phyloP scores from a whole-genome alignment of 2,888 invertebrate genomes.

The Philaethria dido region DNA sequence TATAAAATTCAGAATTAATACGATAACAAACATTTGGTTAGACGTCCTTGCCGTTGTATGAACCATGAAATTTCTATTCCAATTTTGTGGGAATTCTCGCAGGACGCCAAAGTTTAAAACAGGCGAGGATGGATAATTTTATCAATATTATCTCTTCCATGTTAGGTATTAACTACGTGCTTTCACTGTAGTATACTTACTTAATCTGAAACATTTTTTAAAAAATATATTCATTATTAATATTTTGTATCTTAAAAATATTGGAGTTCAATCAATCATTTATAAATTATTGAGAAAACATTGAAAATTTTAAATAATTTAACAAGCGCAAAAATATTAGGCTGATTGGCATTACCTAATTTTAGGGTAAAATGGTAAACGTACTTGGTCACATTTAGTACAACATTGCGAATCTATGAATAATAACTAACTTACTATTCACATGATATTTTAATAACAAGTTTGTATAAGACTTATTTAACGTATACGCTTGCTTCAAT shows the following conservation, averaged over 20 bases:
- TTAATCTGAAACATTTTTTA: neutral
- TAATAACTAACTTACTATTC: neutral
- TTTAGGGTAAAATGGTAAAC: neutral
- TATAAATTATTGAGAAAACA: neutral
- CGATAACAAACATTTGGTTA: neutral
- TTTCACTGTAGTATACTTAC: neutral
- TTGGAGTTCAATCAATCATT: neutral
- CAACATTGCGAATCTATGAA: neutral
- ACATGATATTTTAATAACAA: neutral
- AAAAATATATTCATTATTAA: too few relatives aligned
- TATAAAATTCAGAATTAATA: neutral
- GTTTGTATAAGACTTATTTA: constrained; percentile 1
- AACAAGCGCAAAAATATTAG: neutral
- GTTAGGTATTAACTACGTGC: constrained; percentile 1
- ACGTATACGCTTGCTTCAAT: constrained; percentile 2
- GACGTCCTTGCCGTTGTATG: neutral
- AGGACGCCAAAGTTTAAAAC: neutral
- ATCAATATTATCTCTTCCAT: constrained; percentile 4
- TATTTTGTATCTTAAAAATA: neutral
- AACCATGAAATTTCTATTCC: neutral
- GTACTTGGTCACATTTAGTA: neutral
- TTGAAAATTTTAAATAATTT: neutral
- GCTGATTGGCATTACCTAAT: neutral
- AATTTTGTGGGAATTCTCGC: constrained; percentile 6
- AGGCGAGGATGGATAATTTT: neutral